Percentiles rank a stretch among this genome's conserved stretches.
These are phyloP conservation scores for Sinonovacula constricta DNA, from an alignment of 1,140 invertebrate genomes.

Conservation along the genomic window DNA sequence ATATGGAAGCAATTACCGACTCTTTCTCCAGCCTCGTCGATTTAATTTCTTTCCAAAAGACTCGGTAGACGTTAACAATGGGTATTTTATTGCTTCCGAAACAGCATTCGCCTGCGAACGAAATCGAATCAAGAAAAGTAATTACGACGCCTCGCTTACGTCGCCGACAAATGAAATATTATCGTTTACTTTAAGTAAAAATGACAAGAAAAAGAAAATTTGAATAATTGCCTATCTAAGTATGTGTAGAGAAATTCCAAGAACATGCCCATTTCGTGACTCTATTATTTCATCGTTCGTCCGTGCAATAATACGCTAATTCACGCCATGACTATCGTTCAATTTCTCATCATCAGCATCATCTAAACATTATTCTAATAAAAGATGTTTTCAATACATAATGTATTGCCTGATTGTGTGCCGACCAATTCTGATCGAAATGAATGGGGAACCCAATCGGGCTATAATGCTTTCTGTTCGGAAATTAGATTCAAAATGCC, in stretches of 20 bases:
- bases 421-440: constrained; percentile 34
- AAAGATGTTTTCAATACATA: constrained; percentile 54
- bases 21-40: too few relatives aligned
- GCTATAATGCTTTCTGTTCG: constrained; percentile 42
- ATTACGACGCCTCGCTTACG: constrained; percentile 38
- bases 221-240: constrained; percentile 50
- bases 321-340: constrained; percentile 39
- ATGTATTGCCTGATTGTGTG: constrained; percentile 29
- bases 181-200: constrained; percentile 50
- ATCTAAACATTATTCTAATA: constrained; percentile 46
- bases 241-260: too few relatives aligned
- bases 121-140: constrained; percentile 40
- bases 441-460: constrained; percentile 47
- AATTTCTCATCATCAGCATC: constrained; percentile 44
- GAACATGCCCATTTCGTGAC: constrained; percentile 39
- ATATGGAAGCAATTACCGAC: too few relatives aligned
- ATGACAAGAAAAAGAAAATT: constrained; percentile 45
- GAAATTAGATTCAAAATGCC: constrained; percentile 53
- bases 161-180: constrained; percentile 52
- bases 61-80: background rate
- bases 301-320: constrained; percentile 53
- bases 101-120: background rate
- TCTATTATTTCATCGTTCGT: constrained; percentile 48
- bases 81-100: background rate
- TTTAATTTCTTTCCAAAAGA: background rate